Conservation (phyloP, 1,140 invertebrate species). For the Bombus sibiricus region DNA sequence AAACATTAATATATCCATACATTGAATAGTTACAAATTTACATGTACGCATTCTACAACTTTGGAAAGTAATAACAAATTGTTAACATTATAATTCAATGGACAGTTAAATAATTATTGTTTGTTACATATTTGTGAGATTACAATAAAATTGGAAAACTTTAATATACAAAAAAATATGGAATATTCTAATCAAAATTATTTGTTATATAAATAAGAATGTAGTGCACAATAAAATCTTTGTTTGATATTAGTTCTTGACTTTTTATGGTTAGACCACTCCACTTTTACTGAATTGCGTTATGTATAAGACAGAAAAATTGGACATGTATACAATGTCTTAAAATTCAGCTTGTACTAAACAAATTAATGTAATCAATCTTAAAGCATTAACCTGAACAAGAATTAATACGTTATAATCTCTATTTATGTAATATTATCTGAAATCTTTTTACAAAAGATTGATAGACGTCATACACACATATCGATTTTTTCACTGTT, state of each 20-base stretch:
- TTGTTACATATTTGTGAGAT: not conserved
- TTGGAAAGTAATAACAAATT: not conserved
- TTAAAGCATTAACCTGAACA: not conserved
- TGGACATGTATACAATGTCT: not conserved
- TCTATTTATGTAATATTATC: slow-evolving; percentile 65
- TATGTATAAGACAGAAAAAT: slow-evolving; percentile 23
- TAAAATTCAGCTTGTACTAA: not conserved
- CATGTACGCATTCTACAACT: not conserved
- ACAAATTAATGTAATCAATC: not conserved
- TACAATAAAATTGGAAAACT: not conserved
- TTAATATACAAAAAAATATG: not conserved
- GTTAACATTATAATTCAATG: not conserved
- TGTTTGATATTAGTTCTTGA: not conserved
- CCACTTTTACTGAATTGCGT: slow-evolving; percentile 20
- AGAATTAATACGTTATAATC: slow-evolving; percentile 35
- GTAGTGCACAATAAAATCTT: not conserved
- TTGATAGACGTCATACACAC: slow-evolving; percentile 28
- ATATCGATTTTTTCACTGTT: slow-evolving; percentile 59
- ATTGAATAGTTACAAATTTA: not conserved
- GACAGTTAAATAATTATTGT: not conserved
- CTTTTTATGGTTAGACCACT: slow-evolving; percentile 26
- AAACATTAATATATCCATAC: not conserved
- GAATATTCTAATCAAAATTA: not conserved
- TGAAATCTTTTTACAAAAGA: slow-evolving; percentile 31
- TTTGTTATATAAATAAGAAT: not conserved